phyloP scores from a whole-genome alignment of 2,888 invertebrate species.

The Drosophila pegasa region DNA sequence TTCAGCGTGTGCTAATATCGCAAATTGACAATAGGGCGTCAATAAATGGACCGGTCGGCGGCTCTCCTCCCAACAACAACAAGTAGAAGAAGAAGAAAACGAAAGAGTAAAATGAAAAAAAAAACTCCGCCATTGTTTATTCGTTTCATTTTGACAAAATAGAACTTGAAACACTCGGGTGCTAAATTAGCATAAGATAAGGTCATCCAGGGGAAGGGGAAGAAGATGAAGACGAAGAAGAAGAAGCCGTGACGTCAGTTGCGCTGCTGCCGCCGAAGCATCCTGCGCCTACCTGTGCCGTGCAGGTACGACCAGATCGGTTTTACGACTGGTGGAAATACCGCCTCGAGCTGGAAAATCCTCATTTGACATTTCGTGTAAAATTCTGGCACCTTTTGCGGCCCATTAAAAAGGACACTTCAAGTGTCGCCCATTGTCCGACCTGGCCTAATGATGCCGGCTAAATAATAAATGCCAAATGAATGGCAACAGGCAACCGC shows the following conservation, averaged over 20 bases:
- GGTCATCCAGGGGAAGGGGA: constrained; percentile 24
- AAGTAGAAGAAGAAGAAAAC: too few species aligned
- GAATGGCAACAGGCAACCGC: constrained; percentile 8
- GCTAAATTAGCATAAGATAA: constrained; percentile 72
- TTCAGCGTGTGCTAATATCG: constrained; percentile 68
- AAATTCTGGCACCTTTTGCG: constrained; percentile 55
- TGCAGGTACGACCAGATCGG: constrained; percentile 37
- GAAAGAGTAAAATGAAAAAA: not conserved
- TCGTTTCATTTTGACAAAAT: constrained; percentile 59
- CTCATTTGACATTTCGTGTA: constrained; percentile 42
- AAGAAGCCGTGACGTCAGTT: constrained; percentile 56
- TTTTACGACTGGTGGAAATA: constrained; percentile 56
- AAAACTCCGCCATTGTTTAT: constrained; percentile 51
- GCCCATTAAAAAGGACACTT: constrained; percentile 46
- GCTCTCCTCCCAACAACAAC: too few species aligned
- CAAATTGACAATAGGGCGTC: constrained; percentile 74
- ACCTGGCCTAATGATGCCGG: constrained; percentile 40
- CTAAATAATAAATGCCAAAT: constrained; percentile 33
- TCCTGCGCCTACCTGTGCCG: constrained; percentile 33
- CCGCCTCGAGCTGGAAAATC: constrained; percentile 35
- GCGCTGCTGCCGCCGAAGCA: constrained; percentile 12
- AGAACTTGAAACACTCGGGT: constrained; percentile 51
- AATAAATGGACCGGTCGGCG: constrained; percentile 60
- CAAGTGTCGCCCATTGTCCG: constrained; percentile 47
- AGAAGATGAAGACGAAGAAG: not conserved